Evolutionary conservation across 1,140 invertebrate genomes (phyloP).

Genomic region (Drosophila novamexicana): DNA sequence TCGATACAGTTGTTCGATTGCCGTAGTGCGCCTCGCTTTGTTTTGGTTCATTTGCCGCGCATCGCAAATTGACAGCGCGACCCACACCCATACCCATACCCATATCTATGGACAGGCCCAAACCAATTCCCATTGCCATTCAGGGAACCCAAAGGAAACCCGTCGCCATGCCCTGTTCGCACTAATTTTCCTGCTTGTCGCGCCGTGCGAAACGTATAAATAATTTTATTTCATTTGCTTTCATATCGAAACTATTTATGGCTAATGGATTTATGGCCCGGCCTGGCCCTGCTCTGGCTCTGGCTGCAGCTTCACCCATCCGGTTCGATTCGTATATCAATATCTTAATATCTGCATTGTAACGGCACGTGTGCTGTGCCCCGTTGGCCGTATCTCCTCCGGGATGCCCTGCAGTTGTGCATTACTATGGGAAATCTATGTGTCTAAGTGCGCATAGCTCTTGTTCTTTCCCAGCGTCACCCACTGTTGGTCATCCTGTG

Average conservation of each 20-base stretch:
- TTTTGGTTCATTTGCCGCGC: conserved; percentile 78
- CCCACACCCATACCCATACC: conserved; percentile 25
- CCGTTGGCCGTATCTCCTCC: conserved; percentile 57
- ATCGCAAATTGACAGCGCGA: conserved; percentile 67
- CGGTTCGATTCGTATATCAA: conserved; percentile 65
- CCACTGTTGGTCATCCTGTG: conserved; percentile 16
- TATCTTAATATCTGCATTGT: conserved; percentile 62
- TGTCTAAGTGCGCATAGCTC: not conserved
- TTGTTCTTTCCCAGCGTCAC: not conserved
- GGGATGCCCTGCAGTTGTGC: conserved; percentile 59
- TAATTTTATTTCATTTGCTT: conserved; percentile 72
- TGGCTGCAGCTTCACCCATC: conserved; percentile 17
- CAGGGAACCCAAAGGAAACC: not conserved
- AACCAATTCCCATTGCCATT: conserved; percentile 18
- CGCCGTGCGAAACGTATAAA: conserved; percentile 78
- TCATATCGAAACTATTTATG: conserved; percentile 79
- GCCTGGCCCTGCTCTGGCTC: not conserved
- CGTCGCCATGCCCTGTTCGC: conserved; percentile 50
- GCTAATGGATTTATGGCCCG: conserved; percentile 78
- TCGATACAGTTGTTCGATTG: conserved; percentile 81
- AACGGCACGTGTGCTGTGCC: conserved; percentile 68
- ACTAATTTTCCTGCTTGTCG: conserved; percentile 81
- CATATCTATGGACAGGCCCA: conserved; percentile 4
- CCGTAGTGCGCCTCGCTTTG: conserved; percentile 48
- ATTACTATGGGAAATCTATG: conserved; percentile 56